These are phyloP conservation scores for Fissipunctia ypsillon DNA, from an alignment of 2,888 invertebrate genomes.

Conservation along the genomic window DNA sequence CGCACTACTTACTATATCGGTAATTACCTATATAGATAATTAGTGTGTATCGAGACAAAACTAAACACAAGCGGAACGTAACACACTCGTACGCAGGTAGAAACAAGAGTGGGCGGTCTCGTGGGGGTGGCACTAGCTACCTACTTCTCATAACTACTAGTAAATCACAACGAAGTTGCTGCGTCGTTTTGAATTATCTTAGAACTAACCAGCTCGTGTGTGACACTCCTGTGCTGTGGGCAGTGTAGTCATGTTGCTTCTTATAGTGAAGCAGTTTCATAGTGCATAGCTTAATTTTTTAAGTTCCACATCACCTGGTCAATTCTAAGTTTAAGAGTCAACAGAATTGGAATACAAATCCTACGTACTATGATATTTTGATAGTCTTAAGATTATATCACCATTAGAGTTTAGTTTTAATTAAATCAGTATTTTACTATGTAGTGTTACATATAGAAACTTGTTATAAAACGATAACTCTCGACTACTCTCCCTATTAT, in stretches of 20 bases:
- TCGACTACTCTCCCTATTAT: no score
- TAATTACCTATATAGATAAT: no score
- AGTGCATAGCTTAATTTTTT: background rate
- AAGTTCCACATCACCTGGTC: constrained; percentile 20
- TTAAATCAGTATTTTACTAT: constrained; percentile 5
- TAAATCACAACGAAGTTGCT: constrained; percentile 16
- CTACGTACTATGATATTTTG: constrained; percentile 33
- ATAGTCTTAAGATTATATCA: constrained; percentile 43
- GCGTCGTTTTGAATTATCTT: constrained; percentile 2
- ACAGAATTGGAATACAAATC: constrained; percentile 17
- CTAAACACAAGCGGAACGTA: no score
- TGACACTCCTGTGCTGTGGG: constrained; percentile 1
- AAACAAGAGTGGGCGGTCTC: no score
- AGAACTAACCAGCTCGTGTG: constrained; percentile 30
- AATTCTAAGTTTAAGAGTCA: constrained; percentile 2
- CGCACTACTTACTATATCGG: no score
- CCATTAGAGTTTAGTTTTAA: constrained; percentile 27
- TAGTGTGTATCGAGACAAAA: no score
- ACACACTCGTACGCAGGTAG: no score
- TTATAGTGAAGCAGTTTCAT: background rate
- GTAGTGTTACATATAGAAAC: constrained; percentile 24
- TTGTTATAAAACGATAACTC: constrained; percentile 30
- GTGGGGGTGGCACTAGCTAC: no score
- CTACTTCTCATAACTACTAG: constrained; percentile 8
- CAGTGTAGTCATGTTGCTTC: constrained; percentile 12